Base-by-base conservation (phyloP, 2,888 invertebrate genomes). In the Bhutanitis thaidina region DNA sequence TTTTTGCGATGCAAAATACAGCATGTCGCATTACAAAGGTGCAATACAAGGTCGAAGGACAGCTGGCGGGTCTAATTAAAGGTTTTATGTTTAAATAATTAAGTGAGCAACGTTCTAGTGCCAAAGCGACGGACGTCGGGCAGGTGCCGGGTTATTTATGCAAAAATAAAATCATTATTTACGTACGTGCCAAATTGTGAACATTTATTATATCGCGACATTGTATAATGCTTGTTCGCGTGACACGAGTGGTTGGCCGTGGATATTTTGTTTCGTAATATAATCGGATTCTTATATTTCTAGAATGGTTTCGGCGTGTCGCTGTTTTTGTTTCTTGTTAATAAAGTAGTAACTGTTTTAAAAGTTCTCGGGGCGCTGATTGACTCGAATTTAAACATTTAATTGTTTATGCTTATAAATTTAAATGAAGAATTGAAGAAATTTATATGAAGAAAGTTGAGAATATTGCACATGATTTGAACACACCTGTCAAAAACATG, bases 21-120 rank as follows among this genome's bases (percentile, higher is more conserved):
- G 70, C 74, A 75, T 79, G 76, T 77, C 73, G 71, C 67, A 69
- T 69, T 71, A 82, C 80, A 83, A 88, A 89, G 87, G 87, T 89
- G 87, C 80, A 73, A 56, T 67, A 64, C 88, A 86, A 87, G 87
- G 87, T 71, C 81, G 69, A 50, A 30, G 50, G 74, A 74, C 88
- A 89, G 86, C 79, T 88, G 88, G 71, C 49, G 48, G 60, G 65
- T 77, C 80, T 87, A 88, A 89, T 88, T 89, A 89, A 85, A 86
- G 80, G 83, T 81, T 87, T 87, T 85, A 86, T 82, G 80, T 76
- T 81, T 79, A 85, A 87, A 89, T 88, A 88, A 89, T 89, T 89
- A 85, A 87, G 74, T 81, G 74, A 62, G 74, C 71, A 71, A 56
- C 58, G 60, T 62, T 62, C 65, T 68, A 66, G 69, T 67, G 60